Percentiles rank a stretch among this genome's conserved stretches.
Evolutionary conservation across 2,113 vertebrate genomes (phyloP).

Genomic region (Megaptera novaeangliae): DNA sequence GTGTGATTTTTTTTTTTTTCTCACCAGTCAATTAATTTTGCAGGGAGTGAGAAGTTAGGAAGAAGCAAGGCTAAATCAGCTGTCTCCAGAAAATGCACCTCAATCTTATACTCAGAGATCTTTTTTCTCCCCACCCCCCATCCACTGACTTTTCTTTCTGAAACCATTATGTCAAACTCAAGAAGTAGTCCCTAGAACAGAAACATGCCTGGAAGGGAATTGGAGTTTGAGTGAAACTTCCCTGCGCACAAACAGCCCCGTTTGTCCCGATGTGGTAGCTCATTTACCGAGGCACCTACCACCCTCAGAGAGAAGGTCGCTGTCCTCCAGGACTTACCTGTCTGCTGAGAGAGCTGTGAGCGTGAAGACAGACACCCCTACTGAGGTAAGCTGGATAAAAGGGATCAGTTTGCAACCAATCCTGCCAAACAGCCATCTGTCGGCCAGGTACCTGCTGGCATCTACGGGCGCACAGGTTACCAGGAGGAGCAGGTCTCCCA

Average conservation of each 20-base stretch:
- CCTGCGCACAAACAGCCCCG: not conserved
- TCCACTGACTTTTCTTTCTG: slow-evolving; percentile 16
- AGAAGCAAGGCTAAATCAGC: not conserved
- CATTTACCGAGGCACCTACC: not conserved
- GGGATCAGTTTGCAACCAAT: slow-evolving; percentile 96
- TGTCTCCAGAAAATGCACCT: not conserved
- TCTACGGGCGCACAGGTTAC: slow-evolving; percentile 97
- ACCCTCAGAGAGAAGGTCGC: not conserved
- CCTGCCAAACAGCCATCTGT: slow-evolving; percentile 95
- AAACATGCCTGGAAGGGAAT: not conserved
- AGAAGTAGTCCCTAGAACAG: not conserved
- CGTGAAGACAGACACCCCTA: slow-evolving; percentile 98
- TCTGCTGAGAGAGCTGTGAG: slow-evolving; percentile 96
- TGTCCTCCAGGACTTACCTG: slow-evolving; percentile 85
- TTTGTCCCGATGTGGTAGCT: not conserved
- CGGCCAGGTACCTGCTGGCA: slow-evolving; percentile 93
- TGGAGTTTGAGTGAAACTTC: not conserved
- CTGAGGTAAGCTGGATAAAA: slow-evolving; percentile 96
- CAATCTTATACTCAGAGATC: not conserved
- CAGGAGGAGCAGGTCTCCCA: slow-evolving; percentile 93
- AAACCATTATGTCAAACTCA: not conserved
- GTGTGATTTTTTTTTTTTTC: not conserved
- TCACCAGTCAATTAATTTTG: slow-evolving; percentile 22
- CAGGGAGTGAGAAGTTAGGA: not conserved
- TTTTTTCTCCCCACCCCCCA: not conserved